These are phyloP conservation scores for Falcaria lacertinaria DNA, from an alignment of 2,888 invertebrate species.

Conservation along the genomic window DNA sequence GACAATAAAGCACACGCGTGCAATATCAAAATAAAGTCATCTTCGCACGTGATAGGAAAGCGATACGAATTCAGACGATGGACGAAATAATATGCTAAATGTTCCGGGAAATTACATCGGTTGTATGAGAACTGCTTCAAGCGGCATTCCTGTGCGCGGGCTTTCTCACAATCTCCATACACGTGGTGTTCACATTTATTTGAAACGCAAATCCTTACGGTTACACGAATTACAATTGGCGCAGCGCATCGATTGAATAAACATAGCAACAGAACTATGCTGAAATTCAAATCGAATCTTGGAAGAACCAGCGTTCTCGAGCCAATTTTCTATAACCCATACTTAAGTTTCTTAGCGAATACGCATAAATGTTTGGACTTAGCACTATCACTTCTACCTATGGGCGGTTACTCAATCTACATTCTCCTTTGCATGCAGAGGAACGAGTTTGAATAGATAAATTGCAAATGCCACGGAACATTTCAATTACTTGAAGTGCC, in stretches of 20 bases:
- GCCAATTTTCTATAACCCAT: not conserved
- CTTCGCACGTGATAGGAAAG: slow-evolving; percentile 59
- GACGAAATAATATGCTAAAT: slow-evolving; percentile 34
- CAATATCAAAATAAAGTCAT: slow-evolving; percentile 75
- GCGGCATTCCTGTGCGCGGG: slow-evolving; percentile 18
- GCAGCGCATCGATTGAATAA: not conserved
- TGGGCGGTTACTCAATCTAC: not conserved
- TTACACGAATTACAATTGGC: not conserved
- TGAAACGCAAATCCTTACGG: not conserved
- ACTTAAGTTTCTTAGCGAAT: not conserved
- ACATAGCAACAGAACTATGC: not conserved
- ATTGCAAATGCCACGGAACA: not conserved
- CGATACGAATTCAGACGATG: slow-evolving; percentile 18
- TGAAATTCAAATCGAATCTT: not conserved
- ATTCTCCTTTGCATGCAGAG: not conserved
- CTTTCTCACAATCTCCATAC: slow-evolving; percentile 6
- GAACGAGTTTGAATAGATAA: not conserved
- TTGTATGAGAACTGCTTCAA: slow-evolving; percentile 25
- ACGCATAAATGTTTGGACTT: not conserved
- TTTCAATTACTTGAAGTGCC: slow-evolving; percentile 20
- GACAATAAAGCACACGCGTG: slow-evolving; percentile 56
- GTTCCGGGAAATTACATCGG: slow-evolving; percentile 47
- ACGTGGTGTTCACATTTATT: not conserved
- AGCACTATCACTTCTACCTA: not conserved
- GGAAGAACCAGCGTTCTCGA: not conserved